phyloP scores from a whole-genome alignment of 1,140 invertebrate genomes.

The Drosophila kanapiae region DNA sequence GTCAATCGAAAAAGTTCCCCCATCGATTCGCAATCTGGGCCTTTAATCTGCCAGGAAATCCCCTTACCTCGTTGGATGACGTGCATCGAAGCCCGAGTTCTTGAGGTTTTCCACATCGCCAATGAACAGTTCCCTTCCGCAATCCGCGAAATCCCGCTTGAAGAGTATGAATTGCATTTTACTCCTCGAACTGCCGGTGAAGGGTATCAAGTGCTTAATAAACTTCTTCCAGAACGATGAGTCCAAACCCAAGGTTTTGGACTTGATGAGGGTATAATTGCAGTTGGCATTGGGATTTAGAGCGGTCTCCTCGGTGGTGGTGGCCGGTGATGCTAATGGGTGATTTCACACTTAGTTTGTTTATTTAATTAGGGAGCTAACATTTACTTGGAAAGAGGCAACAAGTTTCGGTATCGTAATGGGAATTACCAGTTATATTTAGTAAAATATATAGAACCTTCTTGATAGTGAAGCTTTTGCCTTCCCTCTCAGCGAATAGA shows the following conservation, averaged over 20 bases:
- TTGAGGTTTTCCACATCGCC: conserved; percentile 66
- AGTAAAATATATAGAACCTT: too few species aligned
- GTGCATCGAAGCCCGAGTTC: conserved; percentile 73
- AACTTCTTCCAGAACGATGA: conserved; percentile 76
- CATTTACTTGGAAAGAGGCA: too few species aligned
- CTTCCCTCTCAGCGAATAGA: neutral
- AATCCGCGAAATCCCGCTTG: conserved; percentile 77
- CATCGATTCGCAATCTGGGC: conserved; percentile 12
- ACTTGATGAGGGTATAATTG: conserved; percentile 64
- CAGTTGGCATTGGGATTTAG: conserved; percentile 46
- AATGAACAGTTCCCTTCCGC: conserved; percentile 69
- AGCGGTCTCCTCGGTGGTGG: conserved; percentile 14
- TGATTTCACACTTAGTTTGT: neutral
- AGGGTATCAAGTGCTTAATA: conserved; percentile 75
- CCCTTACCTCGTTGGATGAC: conserved; percentile 76
- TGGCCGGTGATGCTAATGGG: conserved; percentile 20
- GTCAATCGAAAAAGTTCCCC: conserved; percentile 8
- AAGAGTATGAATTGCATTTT: conserved; percentile 82
- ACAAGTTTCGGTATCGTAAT: too few species aligned
- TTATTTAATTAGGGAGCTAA: neutral
- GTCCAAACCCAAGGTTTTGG: conserved; percentile 64
- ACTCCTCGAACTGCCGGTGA: conserved; percentile 55
- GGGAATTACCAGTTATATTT: too few species aligned
- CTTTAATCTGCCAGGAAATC: conserved; percentile 29
- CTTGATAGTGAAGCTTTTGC: neutral